A percentile compares a stretch with the other conserved stretches of the same genome.
These are phyloP conservation scores for Menura novaehollandiae DNA, from an alignment of 2,113 vertebrate species.

Conservation along the genomic window DNA sequence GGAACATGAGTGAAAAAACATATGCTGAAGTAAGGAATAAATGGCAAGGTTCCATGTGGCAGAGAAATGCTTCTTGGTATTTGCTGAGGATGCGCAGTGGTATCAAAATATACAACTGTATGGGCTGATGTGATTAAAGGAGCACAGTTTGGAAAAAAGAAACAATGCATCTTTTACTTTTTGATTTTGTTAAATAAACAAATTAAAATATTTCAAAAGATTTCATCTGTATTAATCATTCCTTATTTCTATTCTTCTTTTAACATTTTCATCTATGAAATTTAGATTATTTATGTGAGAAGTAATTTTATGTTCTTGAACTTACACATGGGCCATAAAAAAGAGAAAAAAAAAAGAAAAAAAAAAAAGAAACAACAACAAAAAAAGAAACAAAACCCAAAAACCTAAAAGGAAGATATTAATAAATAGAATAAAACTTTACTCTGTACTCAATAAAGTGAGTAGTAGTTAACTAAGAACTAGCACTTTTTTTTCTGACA, in stretches of 20 bases:
- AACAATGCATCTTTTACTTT: neutral
- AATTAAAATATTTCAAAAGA: rapidly evolving
- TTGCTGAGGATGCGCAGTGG: neutral
- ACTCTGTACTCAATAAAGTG: neutral
- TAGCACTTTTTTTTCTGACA: neutral
- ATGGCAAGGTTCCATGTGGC: neutral
- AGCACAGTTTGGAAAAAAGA: neutral
- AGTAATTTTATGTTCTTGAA: neutral
- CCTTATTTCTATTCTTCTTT: neutral
- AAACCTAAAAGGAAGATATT: neutral
- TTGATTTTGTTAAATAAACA: neutral
- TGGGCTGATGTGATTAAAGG: neutral
- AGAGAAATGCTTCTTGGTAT: neutral
- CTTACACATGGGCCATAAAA: neutral
- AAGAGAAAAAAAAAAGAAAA: neutral
- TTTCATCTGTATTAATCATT: neutral
- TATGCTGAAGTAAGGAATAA: neutral
- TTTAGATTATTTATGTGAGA: neutral
- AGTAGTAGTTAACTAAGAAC: neutral
- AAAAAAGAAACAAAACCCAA: neutral
- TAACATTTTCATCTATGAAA: neutral
- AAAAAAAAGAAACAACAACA: no score
- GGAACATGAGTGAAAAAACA: neutral
- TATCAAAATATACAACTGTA: neutral
- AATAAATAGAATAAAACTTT: neutral